phyloP scores from a whole-genome alignment of 2,797 vertebrate species.

The Acipenser oxyrinchus region DNA sequence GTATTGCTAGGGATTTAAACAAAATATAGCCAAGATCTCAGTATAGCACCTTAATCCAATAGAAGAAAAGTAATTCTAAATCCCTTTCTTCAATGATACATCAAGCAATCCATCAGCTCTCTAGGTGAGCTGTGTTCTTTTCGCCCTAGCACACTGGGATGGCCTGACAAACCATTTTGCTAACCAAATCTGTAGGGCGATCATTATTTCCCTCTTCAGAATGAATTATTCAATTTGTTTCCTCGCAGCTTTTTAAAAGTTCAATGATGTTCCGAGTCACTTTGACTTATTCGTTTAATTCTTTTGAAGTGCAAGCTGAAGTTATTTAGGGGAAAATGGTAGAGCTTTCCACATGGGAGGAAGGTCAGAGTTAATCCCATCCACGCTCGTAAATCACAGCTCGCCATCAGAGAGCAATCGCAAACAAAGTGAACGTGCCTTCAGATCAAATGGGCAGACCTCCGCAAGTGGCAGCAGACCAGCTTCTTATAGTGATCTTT shows the following conservation, averaged over 20 bases:
- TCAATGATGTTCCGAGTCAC: slow-evolving; percentile 43
- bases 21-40: slow-evolving; percentile 7
- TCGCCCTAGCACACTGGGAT: slow-evolving; percentile 57
- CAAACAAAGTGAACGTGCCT: slow-evolving; percentile 12
- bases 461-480: neutral
- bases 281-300: slow-evolving; percentile 54
- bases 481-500: neutral
- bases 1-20: slow-evolving; percentile 4
- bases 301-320: slow-evolving; percentile 37
- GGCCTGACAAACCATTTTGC: slow-evolving; percentile 62
- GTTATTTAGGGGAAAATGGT: slow-evolving; percentile 36
- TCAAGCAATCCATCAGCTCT: slow-evolving; percentile 61
- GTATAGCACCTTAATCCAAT: slow-evolving; percentile 58
- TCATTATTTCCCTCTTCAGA: slow-evolving; percentile 64
- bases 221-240: slow-evolving; percentile 58
- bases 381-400: slow-evolving; percentile 42
- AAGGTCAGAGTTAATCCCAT: slow-evolving; percentile 37
- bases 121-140: slow-evolving; percentile 49
- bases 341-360: slow-evolving; percentile 28
- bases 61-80: slow-evolving; percentile 58
- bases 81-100: slow-evolving; percentile 68
- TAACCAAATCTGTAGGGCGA: slow-evolving; percentile 65
- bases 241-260: slow-evolving; percentile 50
- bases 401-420: slow-evolving; percentile 17
- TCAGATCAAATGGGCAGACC: slow-evolving; percentile 8